Base-by-base conservation (phyloP, 2,113 vertebrate species). In the Notechis scutatus region DNA sequence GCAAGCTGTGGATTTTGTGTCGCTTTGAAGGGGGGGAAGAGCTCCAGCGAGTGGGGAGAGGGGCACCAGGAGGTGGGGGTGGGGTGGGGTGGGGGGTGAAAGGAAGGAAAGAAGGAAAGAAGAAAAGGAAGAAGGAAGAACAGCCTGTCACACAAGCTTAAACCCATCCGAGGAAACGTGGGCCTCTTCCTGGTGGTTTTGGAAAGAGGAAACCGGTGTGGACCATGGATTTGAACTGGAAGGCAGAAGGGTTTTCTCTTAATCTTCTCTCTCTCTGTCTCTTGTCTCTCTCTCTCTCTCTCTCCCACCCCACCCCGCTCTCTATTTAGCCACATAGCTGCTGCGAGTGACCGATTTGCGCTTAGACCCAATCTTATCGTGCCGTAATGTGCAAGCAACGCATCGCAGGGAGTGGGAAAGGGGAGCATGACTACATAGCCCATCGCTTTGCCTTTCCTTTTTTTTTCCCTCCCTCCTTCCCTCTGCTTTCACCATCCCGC, bases 1-100 rank as follows among this genome's bases (percentile, higher is more conserved):
- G 93, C 97, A 97, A 95, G 97, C 97, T 9, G 91, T 96, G 96
- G 97, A 98, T 89, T 97, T 97, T 90, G 93, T 97, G 95, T 97
- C 97, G 93, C 97, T 98, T 94, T 98, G 96, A 98, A 86, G 94
- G 85, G 90, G 0, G 0, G 0, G 0, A n/a, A 34, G 91, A n/a
- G 12, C 12, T 20, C 5, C 69, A 81, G 34, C 15, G 5, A 3
- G n/a, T 14, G 69, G 69, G 69, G 69, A 20, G 69, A 34, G 69
- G 69, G 69, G 69, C 14, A 34, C n/a, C 4, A 4, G 29, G 29
- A n/a, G 29, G 61, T n/a, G 29, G 45, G 20, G 0, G 0, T 5
- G 20, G n/a, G 39, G 12, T 5, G 45, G 29, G 45, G 50, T 4
- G 8, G 47, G 47, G 47, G 47, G 47, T 50, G 47, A 0, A 50